phyloP scores from a whole-genome alignment of 2,888 invertebrate genomes.

The Itoplectis maculator region DNA sequence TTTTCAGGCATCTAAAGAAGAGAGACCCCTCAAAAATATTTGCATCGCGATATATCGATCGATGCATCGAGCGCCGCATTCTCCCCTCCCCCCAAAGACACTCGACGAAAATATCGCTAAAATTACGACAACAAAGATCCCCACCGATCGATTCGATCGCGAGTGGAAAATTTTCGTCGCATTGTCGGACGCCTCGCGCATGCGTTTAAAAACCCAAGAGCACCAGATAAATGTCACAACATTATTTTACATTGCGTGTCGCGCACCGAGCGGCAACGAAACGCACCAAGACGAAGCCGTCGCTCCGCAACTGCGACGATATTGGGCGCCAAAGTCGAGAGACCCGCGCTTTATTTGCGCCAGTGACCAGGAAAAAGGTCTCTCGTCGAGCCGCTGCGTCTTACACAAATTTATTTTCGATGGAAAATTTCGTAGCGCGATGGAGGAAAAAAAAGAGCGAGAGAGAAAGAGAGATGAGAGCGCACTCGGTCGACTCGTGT shows the following conservation, averaged over 20 bases:
- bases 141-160: background rate
- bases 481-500: constrained; percentile 12
- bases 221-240: constrained; percentile 13
- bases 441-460: background rate
- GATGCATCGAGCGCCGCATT: too few species aligned
- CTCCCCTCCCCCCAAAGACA: too few species aligned
- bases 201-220: background rate
- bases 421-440: constrained; percentile 60
- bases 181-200: background rate
- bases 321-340: constrained; percentile 39
- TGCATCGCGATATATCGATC: too few species aligned
- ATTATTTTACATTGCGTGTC: constrained; percentile 19
- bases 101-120: background rate
- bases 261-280: too few species aligned
- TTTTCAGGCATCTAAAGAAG: too few species aligned
- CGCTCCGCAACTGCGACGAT: too few species aligned
- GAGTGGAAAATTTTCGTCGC: constrained; percentile 48
- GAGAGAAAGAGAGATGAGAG: constrained; percentile 19
- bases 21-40: too few species aligned
- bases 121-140: constrained; percentile 10
- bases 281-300: too few species aligned
- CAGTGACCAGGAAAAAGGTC: background rate
- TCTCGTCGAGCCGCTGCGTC: background rate
- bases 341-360: constrained; percentile 1
- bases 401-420: constrained; percentile 38